Evolutionary conservation across 2,797 vertebrate species (phyloP).

Genomic region (Xyrichtys novacula): DNA sequence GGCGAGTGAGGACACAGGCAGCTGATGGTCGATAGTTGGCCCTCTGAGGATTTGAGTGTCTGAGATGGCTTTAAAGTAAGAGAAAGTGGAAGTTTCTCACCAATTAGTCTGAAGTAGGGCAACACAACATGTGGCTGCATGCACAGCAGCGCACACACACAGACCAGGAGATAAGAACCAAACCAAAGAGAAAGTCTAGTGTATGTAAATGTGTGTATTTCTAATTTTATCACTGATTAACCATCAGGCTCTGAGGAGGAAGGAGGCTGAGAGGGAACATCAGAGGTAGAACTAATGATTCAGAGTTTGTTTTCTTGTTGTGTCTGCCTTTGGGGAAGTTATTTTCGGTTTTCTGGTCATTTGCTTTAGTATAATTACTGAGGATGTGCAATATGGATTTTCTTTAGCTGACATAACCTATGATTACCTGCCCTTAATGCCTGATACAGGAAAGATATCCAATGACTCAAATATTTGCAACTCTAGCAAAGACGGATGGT

Average conservation of each 20-base stretch:
- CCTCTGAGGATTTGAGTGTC: conserved; percentile 23
- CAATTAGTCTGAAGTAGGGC: conserved; percentile 71
- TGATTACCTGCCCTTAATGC: not conserved
- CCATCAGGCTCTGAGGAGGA: no score
- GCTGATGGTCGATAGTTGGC: conserved; percentile 8
- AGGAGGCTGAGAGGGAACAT: no score
- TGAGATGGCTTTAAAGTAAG: conserved; percentile 29
- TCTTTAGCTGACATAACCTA: not conserved
- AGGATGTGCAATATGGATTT: not conserved
- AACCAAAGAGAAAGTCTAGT: conserved; percentile 37
- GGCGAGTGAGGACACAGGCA: conserved; percentile 15
- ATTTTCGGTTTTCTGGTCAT: not conserved
- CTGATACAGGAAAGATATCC: not conserved
- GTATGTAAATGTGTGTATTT: not conserved
- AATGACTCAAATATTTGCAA: not conserved
- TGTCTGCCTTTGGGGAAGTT: not conserved
- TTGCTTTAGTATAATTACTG: not conserved
- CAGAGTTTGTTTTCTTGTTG: conserved; percentile 24
- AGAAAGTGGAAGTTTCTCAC: conserved; percentile 60
- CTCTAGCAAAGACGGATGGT: not conserved
- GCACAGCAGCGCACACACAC: conserved; percentile 9
- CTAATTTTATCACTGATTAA: no score
- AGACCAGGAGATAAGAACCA: conserved; percentile 30
- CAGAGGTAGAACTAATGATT: not conserved
- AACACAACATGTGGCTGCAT: conserved; percentile 45